Base-by-base conservation (phyloP, 2,888 invertebrate genomes). In the Bedellia somnulentella region DNA sequence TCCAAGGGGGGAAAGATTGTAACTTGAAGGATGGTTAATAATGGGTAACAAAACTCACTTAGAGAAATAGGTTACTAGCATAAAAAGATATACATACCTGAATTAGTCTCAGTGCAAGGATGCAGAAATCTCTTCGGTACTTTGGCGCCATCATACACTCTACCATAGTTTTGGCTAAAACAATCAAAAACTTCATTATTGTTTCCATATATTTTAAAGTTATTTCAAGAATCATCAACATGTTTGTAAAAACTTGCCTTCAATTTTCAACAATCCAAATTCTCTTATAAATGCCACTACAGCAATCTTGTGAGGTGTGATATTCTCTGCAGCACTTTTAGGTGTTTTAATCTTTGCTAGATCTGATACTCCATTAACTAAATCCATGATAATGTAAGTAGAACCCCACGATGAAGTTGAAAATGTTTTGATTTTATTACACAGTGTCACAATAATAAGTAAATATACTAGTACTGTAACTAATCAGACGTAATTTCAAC, bases 231-330 rank as follows among this genome's bases (percentile, higher is more conserved):
- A n/a, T n/a, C n/a, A n/a, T n/a, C n/a, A n/a, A n/a, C n/a, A n/a
- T n/a, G n/a, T n/a, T n/a, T n/a, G 9, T 18, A n/a, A 10, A 12
- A 16, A 35, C 31, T 11, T 42, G 68, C 73, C 71, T 62, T 71
- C 67, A 17, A 70, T 55, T 57, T 80, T 80, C 43, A 85, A 75
- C 42, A 82, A 64, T 29, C 87, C 83, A 66, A 87, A 90, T 52
- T 87, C 85, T 45, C 85, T 80, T 24, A 90, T 86, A 46, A 91
- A 78, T 32, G 88, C 80, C 3, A 88, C 80, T 8, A 90, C 84
- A 2, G 87, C 82, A 42, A 91, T 80, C 78, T 89, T 88, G 46
- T 90, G 89, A 1, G 90, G 87, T 1, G 90, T 90, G 30, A 91
- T 64, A 45, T 78, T 80, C 57, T 85, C 85, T 39, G 75, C 67